Evolutionary conservation across 2,113 vertebrate species (phyloP), one percentile per base, ranked within the genome.

Genomic region (Oryzias javanicus): DNA sequence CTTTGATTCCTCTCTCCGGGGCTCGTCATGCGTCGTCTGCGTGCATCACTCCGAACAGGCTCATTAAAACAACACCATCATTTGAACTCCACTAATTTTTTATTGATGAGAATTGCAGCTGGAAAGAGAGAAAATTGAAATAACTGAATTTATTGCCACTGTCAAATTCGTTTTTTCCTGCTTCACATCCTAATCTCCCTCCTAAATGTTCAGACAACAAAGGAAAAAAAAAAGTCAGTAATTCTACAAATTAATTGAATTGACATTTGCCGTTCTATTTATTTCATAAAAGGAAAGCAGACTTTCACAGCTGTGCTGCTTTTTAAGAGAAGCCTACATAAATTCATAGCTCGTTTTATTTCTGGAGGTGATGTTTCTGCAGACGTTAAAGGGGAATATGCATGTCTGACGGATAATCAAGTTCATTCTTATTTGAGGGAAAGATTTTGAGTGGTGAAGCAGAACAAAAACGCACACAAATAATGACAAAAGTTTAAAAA

Each of bases 21-120:
- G 49, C 49, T 41, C 46, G 62, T 55, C 71, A 76, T 64, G 66
- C 42, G 75, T 70, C 66, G 69, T 81, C 69, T 70, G 58, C 80
- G 74, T 62, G 59, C 74, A 60, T 50, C 4, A 41, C 50, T 74
- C 61, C 56, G 40, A 48, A 47, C 27, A 35, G 12, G 8, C 35
- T 35, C 35, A 35, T 35, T 35, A 35, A 12, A 35, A 35, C 35
- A 35, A 35, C 35, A 35, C 35, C 8, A 35, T 12, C 35, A 12
- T 35, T 35, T 35, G 10, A 35, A 10, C 19, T 49, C 29, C 55
- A 2, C 42, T 35, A 18, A 50, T 5, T 55, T 6, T 79, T 60
- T 56, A 58, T 77, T 58, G 65, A 76, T 67, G 4, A 29, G 57
- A 27, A 40, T 55, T 17, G 54, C 22, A 57, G 49, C 49, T 18